phyloP scores from a whole-genome alignment of 2,888 invertebrate species.

The Halictus quadricinctus region DNA sequence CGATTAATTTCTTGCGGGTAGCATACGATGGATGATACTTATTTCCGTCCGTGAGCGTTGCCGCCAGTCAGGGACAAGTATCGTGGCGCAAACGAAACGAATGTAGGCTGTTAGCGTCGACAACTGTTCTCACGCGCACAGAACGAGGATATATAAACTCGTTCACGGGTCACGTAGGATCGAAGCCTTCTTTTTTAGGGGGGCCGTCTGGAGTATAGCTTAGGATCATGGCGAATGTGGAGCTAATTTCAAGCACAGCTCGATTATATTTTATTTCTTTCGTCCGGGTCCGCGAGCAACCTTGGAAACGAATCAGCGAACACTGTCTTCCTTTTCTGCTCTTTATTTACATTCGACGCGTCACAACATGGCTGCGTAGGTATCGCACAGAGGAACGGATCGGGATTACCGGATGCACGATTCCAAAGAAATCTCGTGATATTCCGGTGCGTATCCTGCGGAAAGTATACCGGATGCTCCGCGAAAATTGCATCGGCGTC shows the following conservation, averaged over 20 bases:
- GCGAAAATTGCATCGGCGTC: not conserved
- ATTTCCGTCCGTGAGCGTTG: not conserved
- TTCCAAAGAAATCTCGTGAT: not conserved
- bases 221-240: not conserved
- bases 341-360: not conserved
- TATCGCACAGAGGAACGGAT: not conserved
- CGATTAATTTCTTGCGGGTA: not conserved
- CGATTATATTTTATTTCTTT: conserved; percentile 7
- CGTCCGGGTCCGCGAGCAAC: conserved; percentile 12
- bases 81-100: not conserved
- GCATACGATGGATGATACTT: not conserved
- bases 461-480: not conserved
- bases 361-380: not conserved
- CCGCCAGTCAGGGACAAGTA: conserved; percentile 8
- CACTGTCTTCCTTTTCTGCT: not conserved
- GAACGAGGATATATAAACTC: not conserved
- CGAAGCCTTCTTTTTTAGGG: conserved; percentile 1
- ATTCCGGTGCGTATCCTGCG: not conserved
- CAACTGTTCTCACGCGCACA: not conserved
- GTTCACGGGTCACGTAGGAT: not conserved
- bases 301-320: conserved; percentile 2
- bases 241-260: conserved; percentile 18
- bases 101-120: conserved; percentile 3
- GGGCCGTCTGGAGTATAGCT: not conserved
- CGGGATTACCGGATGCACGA: not conserved